Evolutionary conservation across 2,888 invertebrate genomes (phyloP).

Genomic region (Caenorhabditis auriculariae): DNA sequence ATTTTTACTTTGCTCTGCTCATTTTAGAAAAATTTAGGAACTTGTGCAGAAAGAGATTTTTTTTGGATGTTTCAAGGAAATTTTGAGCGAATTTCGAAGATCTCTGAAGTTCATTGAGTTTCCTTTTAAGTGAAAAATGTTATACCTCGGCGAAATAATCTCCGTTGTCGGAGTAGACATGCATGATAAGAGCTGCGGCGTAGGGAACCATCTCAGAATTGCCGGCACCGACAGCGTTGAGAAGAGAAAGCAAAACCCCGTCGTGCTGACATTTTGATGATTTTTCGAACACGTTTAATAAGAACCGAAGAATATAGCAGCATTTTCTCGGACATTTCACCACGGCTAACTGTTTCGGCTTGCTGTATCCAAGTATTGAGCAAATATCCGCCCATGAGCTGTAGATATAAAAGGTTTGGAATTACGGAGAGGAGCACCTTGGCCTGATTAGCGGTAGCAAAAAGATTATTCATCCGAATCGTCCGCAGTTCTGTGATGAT

Average conservation of each 20-base stretch:
- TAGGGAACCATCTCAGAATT: conserved; percentile 46
- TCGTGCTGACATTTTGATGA: conserved; percentile 48
- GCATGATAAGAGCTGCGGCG: conserved; percentile 50
- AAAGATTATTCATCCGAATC: conserved; percentile 17
- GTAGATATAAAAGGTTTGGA: not conserved
- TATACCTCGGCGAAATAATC: conserved; percentile 2
- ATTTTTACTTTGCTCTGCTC: not conserved
- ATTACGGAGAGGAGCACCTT: not conserved
- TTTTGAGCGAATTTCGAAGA: too few species aligned
- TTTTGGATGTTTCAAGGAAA: too few species aligned
- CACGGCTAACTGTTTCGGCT: conserved; percentile 33
- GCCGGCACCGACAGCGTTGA: conserved; percentile 38
- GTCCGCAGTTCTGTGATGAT: conserved; percentile 33
- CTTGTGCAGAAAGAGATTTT: too few species aligned
- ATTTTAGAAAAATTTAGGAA: not conserved
- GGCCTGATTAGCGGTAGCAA: conserved; percentile 20
- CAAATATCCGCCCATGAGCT: conserved; percentile 39
- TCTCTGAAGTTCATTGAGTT: too few species aligned
- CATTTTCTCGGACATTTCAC: conserved; percentile 35
- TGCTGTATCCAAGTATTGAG: conserved; percentile 43
- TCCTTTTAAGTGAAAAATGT: too few species aligned
- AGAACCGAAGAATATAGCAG: conserved; percentile 52
- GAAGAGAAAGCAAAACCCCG: conserved; percentile 44
- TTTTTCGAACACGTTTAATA: too few species aligned
- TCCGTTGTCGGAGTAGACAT: conserved; percentile 33